A percentile compares a stretch with the other conserved stretches of the same genome.
phyloP scores from a whole-genome alignment of 2,797 vertebrate genomes.

The Psittacula echo region DNA sequence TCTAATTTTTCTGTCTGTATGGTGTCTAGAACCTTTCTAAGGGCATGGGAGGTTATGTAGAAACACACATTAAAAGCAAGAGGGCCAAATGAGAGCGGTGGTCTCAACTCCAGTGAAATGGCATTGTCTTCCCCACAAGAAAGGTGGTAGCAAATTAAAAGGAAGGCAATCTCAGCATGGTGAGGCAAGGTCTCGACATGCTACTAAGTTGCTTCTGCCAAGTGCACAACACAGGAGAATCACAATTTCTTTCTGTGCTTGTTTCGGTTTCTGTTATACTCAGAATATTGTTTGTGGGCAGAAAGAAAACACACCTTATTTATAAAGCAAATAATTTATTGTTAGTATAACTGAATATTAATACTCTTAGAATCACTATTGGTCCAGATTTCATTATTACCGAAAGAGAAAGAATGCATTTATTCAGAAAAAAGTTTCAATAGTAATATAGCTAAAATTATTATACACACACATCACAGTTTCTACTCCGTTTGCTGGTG shows the following conservation, averaged over 20 bases:
- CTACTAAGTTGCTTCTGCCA: neutral
- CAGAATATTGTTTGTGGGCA: neutral
- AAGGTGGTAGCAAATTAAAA: neutral
- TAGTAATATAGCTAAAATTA: neutral
- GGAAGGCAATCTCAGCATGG: neutral
- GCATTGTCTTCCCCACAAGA: neutral
- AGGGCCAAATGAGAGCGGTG: neutral
- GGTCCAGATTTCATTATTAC: neutral
- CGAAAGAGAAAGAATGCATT: neutral
- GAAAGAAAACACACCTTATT: neutral
- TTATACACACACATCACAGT: neutral
- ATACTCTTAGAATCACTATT: neutral
- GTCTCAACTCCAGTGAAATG: neutral
- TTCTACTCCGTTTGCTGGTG: neutral
- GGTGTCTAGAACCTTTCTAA: neutral
- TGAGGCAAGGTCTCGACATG: neutral
- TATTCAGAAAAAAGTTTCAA: neutral
- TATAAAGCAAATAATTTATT: neutral
- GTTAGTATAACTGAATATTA: neutral
- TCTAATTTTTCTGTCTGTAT: neutral
- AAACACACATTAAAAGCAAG: neutral
- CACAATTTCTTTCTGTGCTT: neutral
- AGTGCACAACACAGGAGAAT: neutral
- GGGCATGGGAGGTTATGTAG: neutral
- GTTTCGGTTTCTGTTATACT: neutral